These are phyloP conservation scores for Trachelus tabidus DNA, from an alignment of 2,888 invertebrate genomes.

Conservation along the genomic window DNA sequence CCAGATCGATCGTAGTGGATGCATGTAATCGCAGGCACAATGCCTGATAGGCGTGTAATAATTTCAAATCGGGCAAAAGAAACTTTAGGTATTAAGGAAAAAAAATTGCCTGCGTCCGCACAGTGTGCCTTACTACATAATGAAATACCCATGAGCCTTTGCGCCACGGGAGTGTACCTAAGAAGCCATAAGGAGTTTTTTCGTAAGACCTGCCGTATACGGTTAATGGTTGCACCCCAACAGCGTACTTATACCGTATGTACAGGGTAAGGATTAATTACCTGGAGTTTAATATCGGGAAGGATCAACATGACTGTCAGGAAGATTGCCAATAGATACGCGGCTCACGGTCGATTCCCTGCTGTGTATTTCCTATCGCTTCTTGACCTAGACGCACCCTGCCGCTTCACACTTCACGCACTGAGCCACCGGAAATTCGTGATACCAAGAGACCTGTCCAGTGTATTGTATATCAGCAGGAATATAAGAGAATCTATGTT, in stretches of 20 bases:
- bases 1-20: neutral
- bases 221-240: neutral
- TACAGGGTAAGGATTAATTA: conserved; percentile 32
- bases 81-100: conserved; percentile 4
- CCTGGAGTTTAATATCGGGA: conserved; percentile 63
- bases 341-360: neutral
- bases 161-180: neutral
- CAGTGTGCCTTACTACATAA: neutral
- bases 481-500: neutral
- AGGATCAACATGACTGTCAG: conserved; percentile 55
- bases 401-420: conserved; percentile 12
- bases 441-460: neutral
- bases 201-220: neutral
- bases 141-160: neutral
- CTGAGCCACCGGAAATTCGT: conserved; percentile 17
- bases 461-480: neutral
- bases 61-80: neutral
- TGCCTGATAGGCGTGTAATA: conserved; percentile 3
- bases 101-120: neutral
- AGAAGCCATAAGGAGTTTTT: neutral
- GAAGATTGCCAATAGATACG: neutral
- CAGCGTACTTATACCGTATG: neutral
- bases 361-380: neutral
- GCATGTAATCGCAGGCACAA: conserved; percentile 28
- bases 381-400: neutral